These are phyloP conservation scores for Butorides virescens DNA, from an alignment of 2,113 vertebrate species.

Conservation along the genomic window DNA sequence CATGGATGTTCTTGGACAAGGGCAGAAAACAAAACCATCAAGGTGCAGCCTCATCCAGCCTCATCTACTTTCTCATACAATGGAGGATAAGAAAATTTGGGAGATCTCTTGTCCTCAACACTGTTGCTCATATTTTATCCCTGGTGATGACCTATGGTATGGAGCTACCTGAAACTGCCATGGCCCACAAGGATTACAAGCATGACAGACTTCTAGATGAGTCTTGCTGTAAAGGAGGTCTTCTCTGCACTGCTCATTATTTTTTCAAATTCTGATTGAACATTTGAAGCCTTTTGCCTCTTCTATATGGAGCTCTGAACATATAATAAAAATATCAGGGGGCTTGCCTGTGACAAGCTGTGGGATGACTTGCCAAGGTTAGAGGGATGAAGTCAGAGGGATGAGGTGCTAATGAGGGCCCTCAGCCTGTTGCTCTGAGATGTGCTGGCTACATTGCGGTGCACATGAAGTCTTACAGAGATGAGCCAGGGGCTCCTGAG, in stretches of 20 bases:
- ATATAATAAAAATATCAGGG: neutral
- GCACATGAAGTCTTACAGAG: neutral
- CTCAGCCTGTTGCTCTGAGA: neutral
- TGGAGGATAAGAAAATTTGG: neutral
- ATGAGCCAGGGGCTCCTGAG: neutral
- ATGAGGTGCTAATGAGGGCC: neutral
- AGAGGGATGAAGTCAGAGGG: neutral
- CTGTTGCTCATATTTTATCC: neutral
- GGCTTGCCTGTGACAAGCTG: neutral
- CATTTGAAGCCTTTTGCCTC: neutral
- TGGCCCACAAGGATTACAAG: neutral
- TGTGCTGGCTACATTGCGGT: neutral
- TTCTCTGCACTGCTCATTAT: neutral
- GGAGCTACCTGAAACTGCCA: neutral
- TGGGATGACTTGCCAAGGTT: neutral
- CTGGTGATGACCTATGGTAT: neutral
- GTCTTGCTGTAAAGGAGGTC: neutral
- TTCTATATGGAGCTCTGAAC: neutral
- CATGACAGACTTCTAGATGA: neutral
- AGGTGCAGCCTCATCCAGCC: neutral
- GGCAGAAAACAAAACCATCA: neutral
- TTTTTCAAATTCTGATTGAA: neutral
- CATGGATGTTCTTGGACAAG: neutral
- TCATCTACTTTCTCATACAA: neutral
- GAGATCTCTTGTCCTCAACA: neutral